phyloP scores from a whole-genome alignment of 2,797 vertebrate species.

The Pelobates cultripes region DNA sequence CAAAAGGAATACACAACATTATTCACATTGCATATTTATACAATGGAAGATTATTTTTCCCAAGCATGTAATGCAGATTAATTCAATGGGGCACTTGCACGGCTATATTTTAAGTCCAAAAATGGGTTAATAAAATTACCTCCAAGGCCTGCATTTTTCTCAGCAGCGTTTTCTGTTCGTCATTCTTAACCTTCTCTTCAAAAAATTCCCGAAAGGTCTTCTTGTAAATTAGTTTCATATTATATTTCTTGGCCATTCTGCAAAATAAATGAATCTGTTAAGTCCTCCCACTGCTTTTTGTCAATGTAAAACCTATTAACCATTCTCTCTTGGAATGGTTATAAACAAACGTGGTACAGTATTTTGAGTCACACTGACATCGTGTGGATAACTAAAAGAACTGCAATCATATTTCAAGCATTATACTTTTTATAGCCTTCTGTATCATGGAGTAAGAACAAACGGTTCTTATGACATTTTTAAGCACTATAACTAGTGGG shows the following conservation, averaged over 20 bases:
- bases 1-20: no score
- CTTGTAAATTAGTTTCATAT: conserved; percentile 91
- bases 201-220: conserved; percentile 93
- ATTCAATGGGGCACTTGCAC: no score
- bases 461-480: no score
- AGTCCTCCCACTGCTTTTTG: conserved; percentile 7
- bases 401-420: conserved; percentile 15
- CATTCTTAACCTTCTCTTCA: conserved; percentile 87
- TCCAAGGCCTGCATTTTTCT: conserved; percentile 92
- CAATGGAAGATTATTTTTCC: no score
- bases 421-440: no score
- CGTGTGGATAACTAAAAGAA: conserved; percentile 56
- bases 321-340: neutral
- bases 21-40: no score
- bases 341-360: neutral
- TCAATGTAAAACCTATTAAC: neutral
- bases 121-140: conserved; percentile 65
- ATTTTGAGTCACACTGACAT: conserved; percentile 59
- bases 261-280: conserved; percentile 56
- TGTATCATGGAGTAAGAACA: no score
- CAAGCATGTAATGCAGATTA: no score
- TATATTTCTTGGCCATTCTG: conserved; percentile 93
- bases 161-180: conserved; percentile 86
- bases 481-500: no score
- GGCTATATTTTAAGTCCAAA: no score